phyloP scores from a whole-genome alignment of 2,113 vertebrate genomes.

The Myanophis thanlyinensis region DNA sequence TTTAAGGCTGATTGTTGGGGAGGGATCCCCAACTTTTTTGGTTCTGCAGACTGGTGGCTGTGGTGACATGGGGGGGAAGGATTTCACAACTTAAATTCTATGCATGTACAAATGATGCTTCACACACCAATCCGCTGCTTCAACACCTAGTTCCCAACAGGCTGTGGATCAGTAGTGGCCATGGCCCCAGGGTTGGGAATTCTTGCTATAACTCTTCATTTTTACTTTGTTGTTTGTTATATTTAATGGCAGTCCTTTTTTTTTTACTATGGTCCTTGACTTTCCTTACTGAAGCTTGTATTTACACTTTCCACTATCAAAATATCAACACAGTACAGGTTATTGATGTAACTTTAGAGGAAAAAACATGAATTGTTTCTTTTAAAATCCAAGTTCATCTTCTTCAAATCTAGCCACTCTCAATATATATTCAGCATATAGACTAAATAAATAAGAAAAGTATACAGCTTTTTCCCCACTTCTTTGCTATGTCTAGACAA shows the following conservation, averaged over 20 bases:
- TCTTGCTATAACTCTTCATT: not conserved
- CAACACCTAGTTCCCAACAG: not conserved
- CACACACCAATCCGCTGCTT: not conserved
- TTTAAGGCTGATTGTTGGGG: not conserved
- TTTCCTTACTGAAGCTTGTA: not conserved
- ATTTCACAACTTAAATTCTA: not conserved
- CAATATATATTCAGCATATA: not conserved
- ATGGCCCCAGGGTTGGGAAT: not conserved
- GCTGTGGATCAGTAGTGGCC: not conserved
- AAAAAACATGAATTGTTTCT: not conserved
- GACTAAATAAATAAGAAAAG: not conserved
- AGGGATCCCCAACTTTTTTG: not conserved
- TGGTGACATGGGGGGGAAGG: accelerated
- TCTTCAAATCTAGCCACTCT: not conserved
- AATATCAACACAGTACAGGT: not conserved
- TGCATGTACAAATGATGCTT: not conserved
- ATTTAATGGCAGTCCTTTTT: not conserved
- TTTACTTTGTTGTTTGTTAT: not conserved
- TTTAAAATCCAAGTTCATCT: not conserved
- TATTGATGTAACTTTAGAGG: not conserved
- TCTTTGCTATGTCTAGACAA: not conserved
- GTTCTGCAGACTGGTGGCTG: not conserved
- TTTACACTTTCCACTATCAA: not conserved
- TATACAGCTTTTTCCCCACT: not conserved
- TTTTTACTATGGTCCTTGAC: not conserved